These are phyloP conservation scores for Ophraella communa DNA, from an alignment of 2,888 invertebrate genomes.

Conservation along the genomic window DNA sequence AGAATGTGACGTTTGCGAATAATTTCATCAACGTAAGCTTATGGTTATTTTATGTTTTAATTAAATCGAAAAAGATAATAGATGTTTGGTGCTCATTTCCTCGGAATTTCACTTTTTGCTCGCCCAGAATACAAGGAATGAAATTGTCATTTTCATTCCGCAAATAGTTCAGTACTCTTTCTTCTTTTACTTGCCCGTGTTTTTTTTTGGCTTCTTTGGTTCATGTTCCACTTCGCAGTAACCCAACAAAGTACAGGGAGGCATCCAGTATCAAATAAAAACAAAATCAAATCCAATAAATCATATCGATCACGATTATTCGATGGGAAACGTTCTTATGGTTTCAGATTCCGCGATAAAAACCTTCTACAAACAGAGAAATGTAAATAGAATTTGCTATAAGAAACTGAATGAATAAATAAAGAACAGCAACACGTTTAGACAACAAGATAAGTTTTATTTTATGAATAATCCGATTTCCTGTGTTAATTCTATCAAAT, in stretches of 20 bases:
- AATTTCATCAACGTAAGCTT: conserved; percentile 48
- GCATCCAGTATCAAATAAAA: not conserved
- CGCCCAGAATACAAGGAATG: conserved; percentile 49
- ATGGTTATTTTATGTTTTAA: conserved; percentile 58
- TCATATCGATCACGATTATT: too few species aligned
- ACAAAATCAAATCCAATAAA: conserved; percentile 37
- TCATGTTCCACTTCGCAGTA: conserved; percentile 29
- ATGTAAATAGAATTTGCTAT: too few species aligned
- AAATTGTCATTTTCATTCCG: conserved; percentile 57
- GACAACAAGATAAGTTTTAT: too few species aligned
- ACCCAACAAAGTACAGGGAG: not conserved
- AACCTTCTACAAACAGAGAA: too few species aligned
- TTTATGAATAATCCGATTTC: too few species aligned
- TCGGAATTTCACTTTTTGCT: conserved; percentile 48
- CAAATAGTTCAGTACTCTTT: conserved; percentile 45
- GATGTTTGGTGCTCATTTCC: conserved; percentile 46
- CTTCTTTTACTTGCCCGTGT: conserved; percentile 2
- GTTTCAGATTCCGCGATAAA: too few species aligned
- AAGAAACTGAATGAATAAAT: too few species aligned
- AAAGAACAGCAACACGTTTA: too few species aligned
- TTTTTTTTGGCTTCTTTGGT: conserved; percentile 22
- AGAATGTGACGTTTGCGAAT: conserved; percentile 45
- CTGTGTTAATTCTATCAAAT: too few species aligned
- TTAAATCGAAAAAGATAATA: conserved; percentile 57
- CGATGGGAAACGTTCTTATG: too few species aligned